Evolutionary conservation across 2,888 invertebrate species (phyloP).

Genomic region (Nematopogon swammerdamellus): DNA sequence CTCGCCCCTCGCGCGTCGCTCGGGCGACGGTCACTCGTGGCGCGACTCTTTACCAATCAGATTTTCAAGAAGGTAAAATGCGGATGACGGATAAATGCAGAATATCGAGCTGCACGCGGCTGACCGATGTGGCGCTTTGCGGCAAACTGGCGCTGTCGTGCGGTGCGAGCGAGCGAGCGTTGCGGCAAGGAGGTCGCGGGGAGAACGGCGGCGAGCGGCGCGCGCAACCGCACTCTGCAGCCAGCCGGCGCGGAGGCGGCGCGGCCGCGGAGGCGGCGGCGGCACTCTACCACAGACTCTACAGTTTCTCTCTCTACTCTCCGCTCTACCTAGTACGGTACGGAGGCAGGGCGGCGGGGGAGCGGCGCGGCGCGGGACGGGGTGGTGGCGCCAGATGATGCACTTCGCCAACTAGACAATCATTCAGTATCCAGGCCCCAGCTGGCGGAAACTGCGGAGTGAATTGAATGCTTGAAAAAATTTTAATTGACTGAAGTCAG

Average conservation of each 20-base stretch:
- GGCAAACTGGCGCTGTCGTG: slow-evolving; percentile 36
- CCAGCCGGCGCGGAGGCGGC: slow-evolving; percentile 13
- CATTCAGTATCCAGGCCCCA: no score
- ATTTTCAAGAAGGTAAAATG: no score
- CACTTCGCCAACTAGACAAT: no score
- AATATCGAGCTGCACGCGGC: slow-evolving; percentile 25
- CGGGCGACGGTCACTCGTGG: not conserved
- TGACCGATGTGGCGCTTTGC: slow-evolving; percentile 50
- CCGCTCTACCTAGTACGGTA: no score
- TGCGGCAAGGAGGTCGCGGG: slow-evolving; percentile 28
- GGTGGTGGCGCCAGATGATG: no score
- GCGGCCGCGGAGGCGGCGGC: not conserved
- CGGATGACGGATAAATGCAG: no score
- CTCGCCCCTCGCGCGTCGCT: not conserved
- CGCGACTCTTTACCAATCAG: not conserved
- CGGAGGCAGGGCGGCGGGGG: no score
- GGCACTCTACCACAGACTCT: not conserved
- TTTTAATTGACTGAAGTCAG: no score
- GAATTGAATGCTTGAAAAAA: no score
- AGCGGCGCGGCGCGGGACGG: no score
- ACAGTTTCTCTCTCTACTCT: not conserved
- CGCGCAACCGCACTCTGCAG: slow-evolving; percentile 20
- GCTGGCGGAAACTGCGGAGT: no score
- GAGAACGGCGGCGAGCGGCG: slow-evolving; percentile 29
- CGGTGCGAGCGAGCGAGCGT: slow-evolving; percentile 23